phyloP scores from a whole-genome alignment of 2,797 vertebrate species.

The Myotis daubentonii region DNA sequence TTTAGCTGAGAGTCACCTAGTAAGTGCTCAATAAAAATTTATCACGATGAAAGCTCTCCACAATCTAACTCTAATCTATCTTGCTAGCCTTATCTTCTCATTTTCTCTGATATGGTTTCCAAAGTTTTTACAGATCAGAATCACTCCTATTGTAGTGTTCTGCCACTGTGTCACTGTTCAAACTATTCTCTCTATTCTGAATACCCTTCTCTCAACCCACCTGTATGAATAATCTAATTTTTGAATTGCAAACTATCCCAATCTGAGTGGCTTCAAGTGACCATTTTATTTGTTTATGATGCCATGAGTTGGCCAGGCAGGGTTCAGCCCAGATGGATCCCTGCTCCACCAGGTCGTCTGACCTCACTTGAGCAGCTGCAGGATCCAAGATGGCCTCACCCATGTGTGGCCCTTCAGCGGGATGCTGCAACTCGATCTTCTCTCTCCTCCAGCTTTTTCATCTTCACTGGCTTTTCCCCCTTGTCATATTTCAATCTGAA shows the following conservation, averaged over 20 bases:
- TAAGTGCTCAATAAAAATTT: not conserved
- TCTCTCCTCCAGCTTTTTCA: not conserved
- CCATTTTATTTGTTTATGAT: not conserved
- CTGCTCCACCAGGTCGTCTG: not conserved
- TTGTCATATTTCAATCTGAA: not conserved
- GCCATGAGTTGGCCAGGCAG: not conserved
- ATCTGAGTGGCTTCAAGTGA: not conserved
- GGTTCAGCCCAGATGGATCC: not conserved
- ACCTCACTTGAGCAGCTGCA: not conserved
- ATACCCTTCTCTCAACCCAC: not conserved
- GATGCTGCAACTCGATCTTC: not conserved
- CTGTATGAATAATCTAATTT: not conserved
- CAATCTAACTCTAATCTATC: not conserved
- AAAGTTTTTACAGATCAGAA: not conserved
- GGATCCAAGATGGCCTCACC: not conserved
- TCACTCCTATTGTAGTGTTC: not conserved
- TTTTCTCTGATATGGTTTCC: not conserved
- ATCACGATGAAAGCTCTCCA: not conserved
- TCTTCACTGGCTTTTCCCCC: not conserved
- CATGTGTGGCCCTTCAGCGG: fast-evolving
- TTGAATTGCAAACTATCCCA: not conserved
- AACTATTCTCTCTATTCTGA: not conserved
- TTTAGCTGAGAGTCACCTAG: not conserved
- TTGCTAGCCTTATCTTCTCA: not conserved
- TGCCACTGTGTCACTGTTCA: not conserved